These are phyloP conservation scores for Eumacrocentrus americanus DNA, from an alignment of 2,888 invertebrate genomes.

Conservation along the genomic window DNA sequence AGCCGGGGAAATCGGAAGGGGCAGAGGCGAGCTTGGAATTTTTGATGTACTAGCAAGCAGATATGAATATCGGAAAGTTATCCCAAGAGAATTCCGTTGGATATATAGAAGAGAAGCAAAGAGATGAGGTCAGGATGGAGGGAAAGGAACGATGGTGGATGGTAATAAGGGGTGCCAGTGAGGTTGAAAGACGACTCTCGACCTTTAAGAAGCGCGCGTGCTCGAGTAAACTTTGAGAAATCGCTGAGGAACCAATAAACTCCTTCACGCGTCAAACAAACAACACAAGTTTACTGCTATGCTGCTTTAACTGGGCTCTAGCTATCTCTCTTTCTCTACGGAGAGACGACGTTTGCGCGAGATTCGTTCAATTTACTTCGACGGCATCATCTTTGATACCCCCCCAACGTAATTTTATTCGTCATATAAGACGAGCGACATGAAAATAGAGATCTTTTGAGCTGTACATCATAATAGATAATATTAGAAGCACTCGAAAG, in stretches of 20 bases:
- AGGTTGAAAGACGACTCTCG: constrained; percentile 6
- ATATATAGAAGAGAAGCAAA: constrained; percentile 37
- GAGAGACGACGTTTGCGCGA: no score
- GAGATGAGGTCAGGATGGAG: constrained; percentile 2
- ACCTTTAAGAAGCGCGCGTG: constrained; percentile 3
- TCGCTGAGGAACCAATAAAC: constrained; percentile 52
- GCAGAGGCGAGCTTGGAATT: constrained; percentile 55
- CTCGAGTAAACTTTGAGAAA: constrained; percentile 46
- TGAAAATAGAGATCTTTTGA: no score
- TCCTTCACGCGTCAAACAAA: constrained; percentile 47
- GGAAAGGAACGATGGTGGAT: constrained; percentile 6
- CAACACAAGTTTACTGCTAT: constrained; percentile 37
- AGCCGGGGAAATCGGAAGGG: constrained; percentile 23
- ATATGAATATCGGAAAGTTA: constrained; percentile 60
- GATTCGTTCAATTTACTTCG: neutral
- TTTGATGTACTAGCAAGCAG: constrained; percentile 58
- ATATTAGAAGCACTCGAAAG: no score
- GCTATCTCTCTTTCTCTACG: neutral
- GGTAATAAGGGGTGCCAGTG: neutral
- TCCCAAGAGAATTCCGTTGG: constrained; percentile 58
- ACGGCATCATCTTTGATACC: neutral
- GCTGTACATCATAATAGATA: no score
- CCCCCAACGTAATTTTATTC: no score
- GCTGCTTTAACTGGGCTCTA: neutral
- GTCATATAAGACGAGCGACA: no score